These are phyloP conservation scores for Drosophila micromelanica DNA, from an alignment of 1,140 invertebrate genomes.

Conservation along the genomic window DNA sequence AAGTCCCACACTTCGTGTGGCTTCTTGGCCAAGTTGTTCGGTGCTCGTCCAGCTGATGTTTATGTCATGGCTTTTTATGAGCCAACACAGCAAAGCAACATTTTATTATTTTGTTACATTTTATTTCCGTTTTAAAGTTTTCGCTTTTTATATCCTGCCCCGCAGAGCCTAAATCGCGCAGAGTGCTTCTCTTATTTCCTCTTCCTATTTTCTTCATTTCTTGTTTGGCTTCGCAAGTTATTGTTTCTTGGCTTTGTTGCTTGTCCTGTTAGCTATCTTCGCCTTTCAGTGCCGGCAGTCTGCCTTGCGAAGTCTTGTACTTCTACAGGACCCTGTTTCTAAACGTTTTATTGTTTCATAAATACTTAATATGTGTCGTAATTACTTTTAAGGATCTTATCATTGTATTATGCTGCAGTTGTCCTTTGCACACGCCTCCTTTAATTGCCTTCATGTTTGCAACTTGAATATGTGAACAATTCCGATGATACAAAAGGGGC, in stretches of 20 bases:
- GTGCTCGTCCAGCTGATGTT: constrained; percentile 30
- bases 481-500: constrained; percentile 14
- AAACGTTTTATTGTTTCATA: constrained; percentile 80
- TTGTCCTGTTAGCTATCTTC: not conserved
- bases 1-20: not conserved
- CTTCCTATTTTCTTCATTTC: not conserved
- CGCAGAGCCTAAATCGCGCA: constrained; percentile 52
- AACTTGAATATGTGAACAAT: constrained; percentile 49
- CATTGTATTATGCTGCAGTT: constrained; percentile 27
- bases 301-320: constrained; percentile 14
- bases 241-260: constrained; percentile 49
- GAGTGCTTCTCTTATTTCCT: not conserved
- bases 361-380: constrained; percentile 78
- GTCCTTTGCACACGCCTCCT: not conserved
- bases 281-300: not conserved
- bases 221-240: constrained; percentile 52
- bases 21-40: constrained; percentile 16
- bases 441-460: constrained; percentile 14
- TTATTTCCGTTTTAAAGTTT: constrained; percentile 73
- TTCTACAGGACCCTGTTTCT: constrained; percentile 13
- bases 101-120: constrained; percentile 76
- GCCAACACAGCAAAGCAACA: constrained; percentile 47
- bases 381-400: constrained; percentile 73
- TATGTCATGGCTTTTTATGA: constrained; percentile 58
- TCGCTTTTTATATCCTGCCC: constrained; percentile 8